phyloP scores from a whole-genome alignment of 2,888 invertebrate genomes.

The Malachius bipustulatus region DNA sequence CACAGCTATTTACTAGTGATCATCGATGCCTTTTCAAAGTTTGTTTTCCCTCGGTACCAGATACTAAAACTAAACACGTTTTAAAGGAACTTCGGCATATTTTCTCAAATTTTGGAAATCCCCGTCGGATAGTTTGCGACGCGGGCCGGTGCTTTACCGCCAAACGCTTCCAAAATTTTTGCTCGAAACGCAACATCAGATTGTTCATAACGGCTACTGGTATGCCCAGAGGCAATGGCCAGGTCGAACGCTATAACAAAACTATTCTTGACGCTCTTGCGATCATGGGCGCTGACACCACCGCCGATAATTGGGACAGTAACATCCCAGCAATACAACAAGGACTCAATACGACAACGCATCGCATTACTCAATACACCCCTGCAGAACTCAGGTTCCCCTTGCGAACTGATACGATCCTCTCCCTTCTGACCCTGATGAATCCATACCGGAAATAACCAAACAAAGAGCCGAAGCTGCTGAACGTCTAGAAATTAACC shows the following conservation, averaged over 20 bases:
- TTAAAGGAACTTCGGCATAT: constrained; percentile 24
- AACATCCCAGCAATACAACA: constrained; percentile 18
- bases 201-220: constrained; percentile 18
- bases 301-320: constrained; percentile 21
- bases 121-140: constrained; percentile 29
- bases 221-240: too few species aligned
- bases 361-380: constrained; percentile 13
- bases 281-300: constrained; percentile 19
- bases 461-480: too few species aligned
- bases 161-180: constrained; percentile 25
- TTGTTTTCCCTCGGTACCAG: constrained; percentile 25
- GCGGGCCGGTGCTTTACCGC: constrained; percentile 31
- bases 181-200: constrained; percentile 23
- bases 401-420: too few species aligned
- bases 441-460: too few species aligned
- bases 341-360: constrained; percentile 23
- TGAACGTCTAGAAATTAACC: too few species aligned
- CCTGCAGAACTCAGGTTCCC: constrained; percentile 13
- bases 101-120: constrained; percentile 24
- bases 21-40: constrained; percentile 32
- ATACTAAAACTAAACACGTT: constrained; percentile 23
- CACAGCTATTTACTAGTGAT: constrained; percentile 27
- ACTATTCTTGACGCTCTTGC: constrained; percentile 18
- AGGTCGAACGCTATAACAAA: too few species aligned
- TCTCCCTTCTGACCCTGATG: too few species aligned